These are phyloP conservation scores for Harpagifer antarcticus DNA, from an alignment of 2,797 vertebrate species.

Conservation along the genomic window DNA sequence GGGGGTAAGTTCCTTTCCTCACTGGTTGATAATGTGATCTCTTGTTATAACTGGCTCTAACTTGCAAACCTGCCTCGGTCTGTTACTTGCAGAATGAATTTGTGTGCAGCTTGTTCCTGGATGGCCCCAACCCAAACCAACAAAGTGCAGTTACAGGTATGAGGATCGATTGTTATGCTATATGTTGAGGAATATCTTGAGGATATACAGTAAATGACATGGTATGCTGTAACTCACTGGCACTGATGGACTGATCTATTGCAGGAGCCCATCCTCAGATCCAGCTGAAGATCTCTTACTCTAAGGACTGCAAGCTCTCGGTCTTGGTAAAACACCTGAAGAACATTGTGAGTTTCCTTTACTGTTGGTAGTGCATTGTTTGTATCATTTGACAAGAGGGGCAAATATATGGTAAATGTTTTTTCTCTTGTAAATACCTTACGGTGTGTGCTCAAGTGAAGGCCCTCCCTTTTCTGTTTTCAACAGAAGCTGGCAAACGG, in stretches of 20 bases:
- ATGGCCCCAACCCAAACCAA: slow-evolving; percentile 73
- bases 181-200: background rate
- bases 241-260: slow-evolving; percentile 22
- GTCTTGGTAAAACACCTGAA: slow-evolving; percentile 88
- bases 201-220: background rate
- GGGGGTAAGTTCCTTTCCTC: slow-evolving; percentile 71
- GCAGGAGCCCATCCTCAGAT: slow-evolving; percentile 77
- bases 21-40: background rate
- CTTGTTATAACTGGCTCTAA: background rate
- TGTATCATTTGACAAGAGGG: background rate
- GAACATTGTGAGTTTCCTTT: slow-evolving; percentile 85
- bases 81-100: slow-evolving; percentile 85
- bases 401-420: background rate
- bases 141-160: slow-evolving; percentile 64
- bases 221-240: background rate
- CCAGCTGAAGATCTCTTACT: slow-evolving; percentile 84
- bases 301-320: slow-evolving; percentile 73
- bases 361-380: background rate
- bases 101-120: slow-evolving; percentile 88
- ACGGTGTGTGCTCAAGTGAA: background rate
- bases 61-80: slow-evolving; percentile 9
- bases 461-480: slow-evolving; percentile 5
- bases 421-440: background rate
- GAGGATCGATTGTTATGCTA: background rate
- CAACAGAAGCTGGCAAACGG: slow-evolving; percentile 87